Evolutionary conservation across 1,140 invertebrate genomes (phyloP), one percentile per base, ranked within the genome.

Genomic region (Cotesia typhae): DNA sequence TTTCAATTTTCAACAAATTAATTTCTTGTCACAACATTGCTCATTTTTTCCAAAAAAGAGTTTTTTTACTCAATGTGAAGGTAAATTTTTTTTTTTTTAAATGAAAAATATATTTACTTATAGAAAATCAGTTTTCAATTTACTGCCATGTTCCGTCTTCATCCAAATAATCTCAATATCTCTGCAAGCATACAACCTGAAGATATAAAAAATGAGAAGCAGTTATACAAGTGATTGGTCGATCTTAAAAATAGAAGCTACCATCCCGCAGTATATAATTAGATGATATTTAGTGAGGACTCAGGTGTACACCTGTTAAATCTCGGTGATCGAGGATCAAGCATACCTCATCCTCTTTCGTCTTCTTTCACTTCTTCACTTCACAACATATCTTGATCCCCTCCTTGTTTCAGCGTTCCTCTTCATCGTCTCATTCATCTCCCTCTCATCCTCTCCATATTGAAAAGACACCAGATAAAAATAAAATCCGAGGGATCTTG

Each of bases 221-320:
- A 75, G 79, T 77, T 79, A 82, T 73, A 71, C 74, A 28, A 28
- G 77, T 80, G 80, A 80, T 80, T 74, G 78, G 72, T 69, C 65
- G 74, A 76, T 73, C 65, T 73, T 75, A 75, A 81, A 2, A 28
- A 80, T 77, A 74, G 76, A 75, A 79, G 72, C 78, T 78, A 73
- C 53, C 74, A 53, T 53, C 7, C 12, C 4, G 74, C 67, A 74
- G 75, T 74, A 67, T 81, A 81, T 83, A 83, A 82, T 83, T 83
- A 82, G 73, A 79, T 75, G 67, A 80, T 82, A 78, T 80, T 82
- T 82, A 81, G 74, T 76, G 38, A 20, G 68, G 74, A 75, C 78
- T 79, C 67, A 52, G 28, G 59, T 63, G 17, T 38, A 41, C 80
- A 84, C 82, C 81, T 84, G 83, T 78, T 74, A 74, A 55, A 51